Evolutionary conservation across 2,113 vertebrate species (phyloP).

Genomic region (Alethe castanea): DNA sequence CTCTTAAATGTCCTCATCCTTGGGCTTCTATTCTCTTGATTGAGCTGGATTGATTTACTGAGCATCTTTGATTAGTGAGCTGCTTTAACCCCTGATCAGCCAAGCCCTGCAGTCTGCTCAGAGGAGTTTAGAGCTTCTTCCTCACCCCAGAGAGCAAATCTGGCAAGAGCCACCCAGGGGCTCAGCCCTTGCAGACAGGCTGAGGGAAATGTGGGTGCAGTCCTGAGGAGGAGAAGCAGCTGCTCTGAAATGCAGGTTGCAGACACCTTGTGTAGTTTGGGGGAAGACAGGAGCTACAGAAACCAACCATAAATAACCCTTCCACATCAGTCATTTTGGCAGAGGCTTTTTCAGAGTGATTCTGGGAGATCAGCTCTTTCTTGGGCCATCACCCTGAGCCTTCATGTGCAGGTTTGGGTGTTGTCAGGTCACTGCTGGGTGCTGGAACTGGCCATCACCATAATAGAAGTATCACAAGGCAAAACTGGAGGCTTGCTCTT

Average conservation of each 20-base stretch:
- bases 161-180: not conserved
- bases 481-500: not conserved
- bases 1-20: not conserved
- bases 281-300: not conserved
- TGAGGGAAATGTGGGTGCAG: rapidly evolving
- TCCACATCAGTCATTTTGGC: not conserved
- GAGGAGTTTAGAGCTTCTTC: not conserved
- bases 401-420: not conserved
- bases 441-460: not conserved
- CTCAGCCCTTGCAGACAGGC: not conserved
- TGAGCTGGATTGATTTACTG: not conserved
- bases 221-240: not conserved
- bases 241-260: not conserved
- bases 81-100: not conserved
- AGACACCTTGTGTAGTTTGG: not conserved
- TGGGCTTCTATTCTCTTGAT: not conserved
- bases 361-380: not conserved
- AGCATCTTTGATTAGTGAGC: not conserved
- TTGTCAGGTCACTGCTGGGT: rapidly evolving
- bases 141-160: not conserved
- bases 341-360: not conserved
- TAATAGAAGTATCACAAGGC: not conserved
- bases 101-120: not conserved
- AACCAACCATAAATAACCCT: not conserved
- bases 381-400: not conserved